These are phyloP conservation scores for Lacerta agilis DNA, from an alignment of 2,797 vertebrate species.

Conservation along the genomic window DNA sequence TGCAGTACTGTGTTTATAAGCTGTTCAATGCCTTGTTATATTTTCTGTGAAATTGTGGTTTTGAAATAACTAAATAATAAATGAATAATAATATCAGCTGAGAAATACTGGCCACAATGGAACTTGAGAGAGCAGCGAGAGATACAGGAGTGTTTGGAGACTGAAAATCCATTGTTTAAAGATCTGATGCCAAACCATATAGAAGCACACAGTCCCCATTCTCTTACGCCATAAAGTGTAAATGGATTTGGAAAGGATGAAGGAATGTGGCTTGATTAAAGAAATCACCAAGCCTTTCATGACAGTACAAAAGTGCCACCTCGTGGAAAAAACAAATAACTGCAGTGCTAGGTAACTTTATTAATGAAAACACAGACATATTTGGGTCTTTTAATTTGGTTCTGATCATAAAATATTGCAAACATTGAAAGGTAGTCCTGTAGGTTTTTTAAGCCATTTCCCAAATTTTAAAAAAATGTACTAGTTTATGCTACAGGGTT, in stretches of 20 bases:
- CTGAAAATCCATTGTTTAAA: too few species aligned
- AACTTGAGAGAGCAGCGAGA: too few species aligned
- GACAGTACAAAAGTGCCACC: slow-evolving; percentile 58
- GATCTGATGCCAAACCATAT: too few species aligned
- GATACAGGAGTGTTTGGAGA: too few species aligned
- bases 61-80: too few species aligned
- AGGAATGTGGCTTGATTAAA: neutral
- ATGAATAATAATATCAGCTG: too few species aligned
- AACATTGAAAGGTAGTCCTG: neutral
- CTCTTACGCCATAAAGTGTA: neutral
- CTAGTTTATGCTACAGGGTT: neutral
- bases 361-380: neutral
- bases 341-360: slow-evolving; percentile 17
- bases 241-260: neutral
- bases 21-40: too few species aligned
- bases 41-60: too few species aligned
- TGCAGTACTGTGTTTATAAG: too few species aligned
- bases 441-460: neutral
- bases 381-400: neutral
- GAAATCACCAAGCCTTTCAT: neutral
- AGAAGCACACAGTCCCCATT: neutral
- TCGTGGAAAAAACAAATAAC: slow-evolving; percentile 56
- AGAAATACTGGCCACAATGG: too few species aligned
- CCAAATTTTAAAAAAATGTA: neutral
- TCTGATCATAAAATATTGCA: slow-evolving; percentile 4